phyloP scores from a whole-genome alignment of 2,113 vertebrate genomes.

The Chaetodon trifascialis region DNA sequence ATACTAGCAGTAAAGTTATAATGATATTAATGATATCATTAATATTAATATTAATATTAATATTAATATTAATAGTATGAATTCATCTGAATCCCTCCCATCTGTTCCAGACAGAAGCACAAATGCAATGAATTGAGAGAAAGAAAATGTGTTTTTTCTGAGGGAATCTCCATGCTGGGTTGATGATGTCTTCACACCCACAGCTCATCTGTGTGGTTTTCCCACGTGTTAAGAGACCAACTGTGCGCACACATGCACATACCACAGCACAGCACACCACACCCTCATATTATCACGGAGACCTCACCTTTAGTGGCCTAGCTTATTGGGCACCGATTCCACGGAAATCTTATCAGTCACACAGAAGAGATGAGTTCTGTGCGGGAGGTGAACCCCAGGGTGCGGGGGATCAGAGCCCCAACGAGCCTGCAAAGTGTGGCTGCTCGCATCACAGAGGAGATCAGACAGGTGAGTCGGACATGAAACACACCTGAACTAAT shows the following conservation, averaged over 20 bases:
- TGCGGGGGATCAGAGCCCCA: constrained; percentile 10
- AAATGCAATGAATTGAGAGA: constrained; percentile 41
- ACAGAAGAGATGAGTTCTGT: constrained; percentile 18
- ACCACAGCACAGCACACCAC: constrained; percentile 36
- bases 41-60: no score
- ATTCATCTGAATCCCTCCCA: constrained; percentile 25
- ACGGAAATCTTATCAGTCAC: no score
- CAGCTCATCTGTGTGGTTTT: constrained; percentile 73
- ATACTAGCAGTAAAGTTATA: no score
- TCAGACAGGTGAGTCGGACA: constrained; percentile 39
- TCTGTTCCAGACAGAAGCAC: constrained; percentile 48
- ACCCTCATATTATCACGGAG: constrained; percentile 56
- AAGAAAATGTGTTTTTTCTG: constrained; percentile 65
- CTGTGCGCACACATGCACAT: background rate
- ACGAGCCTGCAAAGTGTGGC: constrained; percentile 30
- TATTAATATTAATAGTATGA: no score
- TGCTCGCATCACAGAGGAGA: constrained; percentile 20
- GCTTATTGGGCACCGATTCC: no score
- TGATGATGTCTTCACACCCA: constrained; percentile 71
- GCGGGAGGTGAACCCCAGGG: constrained; percentile 22
- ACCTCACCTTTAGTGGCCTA: no score
- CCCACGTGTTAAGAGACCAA: constrained; percentile 72
- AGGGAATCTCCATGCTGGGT: constrained; percentile 80
- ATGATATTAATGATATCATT: no score
- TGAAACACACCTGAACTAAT: background rate